Base-by-base conservation (phyloP, 2,888 invertebrate genomes). In the Emesis furor region DNA sequence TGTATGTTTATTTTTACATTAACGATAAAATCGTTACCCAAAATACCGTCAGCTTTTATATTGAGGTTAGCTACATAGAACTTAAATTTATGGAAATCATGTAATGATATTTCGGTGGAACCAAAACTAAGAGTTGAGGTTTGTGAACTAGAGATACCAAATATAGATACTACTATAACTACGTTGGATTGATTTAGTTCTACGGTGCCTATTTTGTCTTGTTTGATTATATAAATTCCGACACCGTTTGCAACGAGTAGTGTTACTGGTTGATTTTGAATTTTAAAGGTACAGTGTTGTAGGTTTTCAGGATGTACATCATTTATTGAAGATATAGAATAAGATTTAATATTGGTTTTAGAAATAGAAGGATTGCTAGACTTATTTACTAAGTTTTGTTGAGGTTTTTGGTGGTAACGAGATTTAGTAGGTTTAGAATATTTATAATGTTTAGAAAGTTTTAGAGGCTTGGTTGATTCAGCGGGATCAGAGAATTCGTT, bases 191-290 rank as follows among this genome's bases (percentile, higher is more conserved):
- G 14, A 76, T 91, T 79, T 37, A 90, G 17, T 17, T 17, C 7
- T 5, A 17, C 3, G n/a, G 4, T 24, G 17, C 87, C 88, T 37
- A 90, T 87, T 81, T 89, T 88, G 14, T 89, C 76, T 24, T 69
- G 77, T 14, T 78, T 74, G 14, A 91, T 84, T 1, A 91, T 78
- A 0, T 90, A 90, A 8, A 90, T 89, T 37, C 81, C 90, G 5
- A 90, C 90, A 35, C 90, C 90, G 17, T 90, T 91, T 59, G 90
- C 90, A 6, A 90, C 81, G 17, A 90, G 71, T n/a, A 89, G 73
- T 8, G 82, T 87, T 0, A 90, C 82, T 1, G 89, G 89, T 51
- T 89, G 67, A 10, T 84, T 84, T 81, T 89, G 84, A 5, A 89
- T 73, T 42, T 89, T 87, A 69, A 90, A 89, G n/a, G 68, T 87